Evolutionary conservation across 2,113 vertebrate species (phyloP), one percentile per base, ranked within the genome.

Genomic region (Lepus americanus): DNA sequence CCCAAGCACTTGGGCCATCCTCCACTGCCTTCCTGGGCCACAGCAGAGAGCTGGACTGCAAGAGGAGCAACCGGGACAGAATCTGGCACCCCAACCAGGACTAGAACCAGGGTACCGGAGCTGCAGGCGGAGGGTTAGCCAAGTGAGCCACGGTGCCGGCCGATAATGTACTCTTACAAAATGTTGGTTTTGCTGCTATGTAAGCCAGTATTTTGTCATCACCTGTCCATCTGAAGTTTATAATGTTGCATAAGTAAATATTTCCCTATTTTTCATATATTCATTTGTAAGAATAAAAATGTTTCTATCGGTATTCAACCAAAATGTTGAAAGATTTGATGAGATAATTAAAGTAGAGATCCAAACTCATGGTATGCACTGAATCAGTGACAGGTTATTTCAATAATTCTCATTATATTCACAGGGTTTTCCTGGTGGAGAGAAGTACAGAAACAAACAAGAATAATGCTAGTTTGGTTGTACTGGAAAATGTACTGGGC

Each of bases 361-460:
- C 1, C 17, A 70, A 77, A 17, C 1, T 76, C 29, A 89, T 17
- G 69, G 13, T 53, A 93, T 29, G 6, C 9, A 82, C 36, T 89
- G 44, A 78, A 36, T 67, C 12, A 82, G 1, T 82, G 27, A 39
- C 29, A 59, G 33, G 36, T 78, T 90, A 61, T 20, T 90, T 66
- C 61, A 70, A 49, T 87, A 72, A 73, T 61, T 81, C 51, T 90
- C 73, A 61, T 29, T 66, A 36, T 19, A 2, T 39, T 49, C 53
- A 79, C 6, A 53, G 13, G 80, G 3, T 67, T 95, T 93, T 76
- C n/a, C 82, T 91, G 63, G 17, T 66, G 9, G 33, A 23, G 33
- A 87, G 87, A 39, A 77, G 39, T 63, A 85, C 90, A 94, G 63
- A 74, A 61, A 92, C 13, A 59, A 29, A 67, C 22, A 88, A 72